Percentiles rank a stretch among this genome's conserved stretches.
Evolutionary conservation across 1,140 invertebrate genomes (phyloP).

Genomic region (Lithobius niger): DNA sequence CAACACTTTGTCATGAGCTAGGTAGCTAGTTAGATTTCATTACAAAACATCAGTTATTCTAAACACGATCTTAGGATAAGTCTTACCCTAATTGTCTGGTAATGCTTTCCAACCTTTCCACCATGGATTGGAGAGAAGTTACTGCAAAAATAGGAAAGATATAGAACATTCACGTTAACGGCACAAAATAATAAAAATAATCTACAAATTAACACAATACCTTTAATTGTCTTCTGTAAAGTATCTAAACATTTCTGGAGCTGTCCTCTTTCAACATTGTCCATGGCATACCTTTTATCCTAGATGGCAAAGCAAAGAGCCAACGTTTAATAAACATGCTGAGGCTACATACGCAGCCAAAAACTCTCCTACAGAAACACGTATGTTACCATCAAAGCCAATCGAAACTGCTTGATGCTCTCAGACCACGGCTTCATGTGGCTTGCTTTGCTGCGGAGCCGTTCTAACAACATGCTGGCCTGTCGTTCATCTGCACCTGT

Average conservation of each 20-base stretch:
- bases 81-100: slow-evolving; percentile 66
- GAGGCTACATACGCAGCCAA: no score
- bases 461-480: slow-evolving; percentile 74
- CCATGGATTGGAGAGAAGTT: slow-evolving; percentile 72
- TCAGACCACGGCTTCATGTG: slow-evolving; percentile 66
- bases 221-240: slow-evolving; percentile 83
- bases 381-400: slow-evolving; percentile 56
- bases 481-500: slow-evolving; percentile 21
- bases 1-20: no score
- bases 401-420: slow-evolving; percentile 66
- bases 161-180: neutral
- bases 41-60: no score
- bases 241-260: slow-evolving; percentile 82
- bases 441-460: slow-evolving; percentile 57
- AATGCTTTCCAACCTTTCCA: slow-evolving; percentile 80
- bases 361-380: slow-evolving; percentile 8
- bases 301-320: slow-evolving; percentile 27
- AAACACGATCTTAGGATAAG: no score
- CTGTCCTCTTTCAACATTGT: slow-evolving; percentile 64
- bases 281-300: slow-evolving; percentile 70
- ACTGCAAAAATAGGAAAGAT: slow-evolving; percentile 34
- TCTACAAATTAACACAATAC: slow-evolving; percentile 19
- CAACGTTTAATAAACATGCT: slow-evolving; percentile 5
- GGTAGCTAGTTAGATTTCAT: no score
- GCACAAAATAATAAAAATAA: slow-evolving; percentile 1